A percentile compares a stretch with the other conserved stretches of the same genome.
Evolutionary conservation across 1,140 invertebrate species (phyloP).

Genomic region (Pectinophora gossypiella): DNA sequence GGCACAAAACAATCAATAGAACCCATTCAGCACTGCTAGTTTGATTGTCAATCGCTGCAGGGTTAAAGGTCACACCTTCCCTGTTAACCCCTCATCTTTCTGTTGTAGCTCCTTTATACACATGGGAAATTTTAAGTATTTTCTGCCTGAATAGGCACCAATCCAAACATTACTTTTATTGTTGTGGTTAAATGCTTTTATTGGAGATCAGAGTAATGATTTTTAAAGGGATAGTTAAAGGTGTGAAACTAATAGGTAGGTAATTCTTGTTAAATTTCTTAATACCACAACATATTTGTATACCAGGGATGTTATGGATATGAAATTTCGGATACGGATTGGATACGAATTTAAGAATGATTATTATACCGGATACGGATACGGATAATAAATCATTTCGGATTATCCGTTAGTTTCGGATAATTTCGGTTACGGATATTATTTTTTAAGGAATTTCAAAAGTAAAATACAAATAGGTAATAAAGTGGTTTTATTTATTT

Average conservation of each 20-base stretch:
- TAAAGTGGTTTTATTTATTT: too few species aligned
- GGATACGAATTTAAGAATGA: too few species aligned
- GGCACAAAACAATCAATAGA: slow-evolving; percentile 23
- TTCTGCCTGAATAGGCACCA: slow-evolving; percentile 49
- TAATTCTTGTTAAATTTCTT: too few species aligned
- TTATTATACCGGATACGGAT: too few species aligned
- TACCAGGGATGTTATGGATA: too few species aligned
- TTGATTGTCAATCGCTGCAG: slow-evolving; percentile 38
- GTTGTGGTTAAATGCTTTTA: slow-evolving; percentile 48
- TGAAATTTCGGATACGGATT: too few species aligned
- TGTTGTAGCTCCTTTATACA: slow-evolving; percentile 25
- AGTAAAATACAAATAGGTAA: too few species aligned
- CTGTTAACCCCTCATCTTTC: slow-evolving; percentile 44
- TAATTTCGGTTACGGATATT: too few species aligned
- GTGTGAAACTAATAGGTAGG: slow-evolving; percentile 17
- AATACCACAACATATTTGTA: too few species aligned
- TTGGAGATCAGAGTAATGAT: slow-evolving; percentile 27
- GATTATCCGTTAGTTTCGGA: too few species aligned
- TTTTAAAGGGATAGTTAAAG: slow-evolving; percentile 30
- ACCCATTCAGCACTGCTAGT: slow-evolving; percentile 12
- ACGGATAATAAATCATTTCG: too few species aligned
- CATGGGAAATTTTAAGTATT: slow-evolving; percentile 60
- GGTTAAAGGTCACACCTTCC: slow-evolving; percentile 36
- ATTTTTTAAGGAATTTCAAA: too few species aligned
- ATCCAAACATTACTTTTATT: slow-evolving; percentile 55